A percentile compares a stretch with the other conserved stretches of the same genome.
These are phyloP conservation scores for Apis laboriosa DNA, from an alignment of 1,140 invertebrate species.

Conservation along the genomic window DNA sequence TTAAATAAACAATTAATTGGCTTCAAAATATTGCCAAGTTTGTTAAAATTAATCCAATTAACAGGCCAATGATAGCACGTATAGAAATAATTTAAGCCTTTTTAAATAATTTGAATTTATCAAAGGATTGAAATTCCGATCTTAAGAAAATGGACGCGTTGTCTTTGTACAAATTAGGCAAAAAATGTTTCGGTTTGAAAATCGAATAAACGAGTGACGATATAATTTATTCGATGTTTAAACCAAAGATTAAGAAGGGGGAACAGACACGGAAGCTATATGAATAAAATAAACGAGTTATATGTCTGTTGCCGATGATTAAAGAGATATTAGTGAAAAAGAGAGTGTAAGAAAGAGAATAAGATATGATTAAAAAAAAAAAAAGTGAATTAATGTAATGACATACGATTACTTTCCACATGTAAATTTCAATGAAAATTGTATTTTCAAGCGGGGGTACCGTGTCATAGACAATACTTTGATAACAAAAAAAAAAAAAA, in stretches of 20 bases:
- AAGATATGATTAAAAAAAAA: no score
- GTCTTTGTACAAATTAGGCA: conserved; percentile 42
- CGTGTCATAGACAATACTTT: conserved; percentile 29
- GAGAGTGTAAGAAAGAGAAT: not conserved
- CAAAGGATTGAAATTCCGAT: conserved; percentile 20
- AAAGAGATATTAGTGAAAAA: conserved; percentile 1
- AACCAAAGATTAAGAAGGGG: not conserved
- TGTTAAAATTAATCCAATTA: no score
- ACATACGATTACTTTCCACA: conserved; percentile 10
- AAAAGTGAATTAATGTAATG: not conserved
- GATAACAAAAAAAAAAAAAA: not conserved
- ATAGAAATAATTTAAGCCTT: not conserved
- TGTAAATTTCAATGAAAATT: conserved; percentile 28
- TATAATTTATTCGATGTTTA: conserved; percentile 1
- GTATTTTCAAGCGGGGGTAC: conserved; percentile 28
- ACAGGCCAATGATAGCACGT: no score
- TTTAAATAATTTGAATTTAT: not conserved
- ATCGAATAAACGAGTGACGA: conserved; percentile 8
- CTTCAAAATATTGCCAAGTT: not conserved
- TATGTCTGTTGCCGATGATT: conserved; percentile 31
- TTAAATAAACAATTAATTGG: no score
- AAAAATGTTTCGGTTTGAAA: conserved; percentile 15
- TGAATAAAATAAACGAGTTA: conserved; percentile 23
- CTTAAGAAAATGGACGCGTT: not conserved
- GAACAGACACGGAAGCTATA: conserved; percentile 1